phyloP scores from a whole-genome alignment of 2,888 invertebrate species.

The Malthinus flaveolus region DNA sequence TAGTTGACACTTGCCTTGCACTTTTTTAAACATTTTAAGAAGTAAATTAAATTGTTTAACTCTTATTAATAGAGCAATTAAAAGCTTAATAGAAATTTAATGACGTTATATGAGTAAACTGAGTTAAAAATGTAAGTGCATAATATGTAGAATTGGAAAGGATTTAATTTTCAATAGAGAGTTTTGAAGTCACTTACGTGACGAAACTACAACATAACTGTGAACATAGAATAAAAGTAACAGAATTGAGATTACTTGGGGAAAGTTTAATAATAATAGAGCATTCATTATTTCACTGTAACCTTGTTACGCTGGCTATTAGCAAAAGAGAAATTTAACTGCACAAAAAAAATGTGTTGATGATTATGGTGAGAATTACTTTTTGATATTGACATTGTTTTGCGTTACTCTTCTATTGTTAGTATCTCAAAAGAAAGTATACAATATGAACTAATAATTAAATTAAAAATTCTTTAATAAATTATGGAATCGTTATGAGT shows the following conservation, averaged over 20 bases:
- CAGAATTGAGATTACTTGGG: constrained; percentile 43
- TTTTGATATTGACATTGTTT: constrained; percentile 26
- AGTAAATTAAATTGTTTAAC: too few species aligned
- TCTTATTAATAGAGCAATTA: too few species aligned
- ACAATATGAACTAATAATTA: constrained; percentile 11
- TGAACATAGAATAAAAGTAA: constrained; percentile 27
- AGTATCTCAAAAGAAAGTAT: constrained; percentile 15
- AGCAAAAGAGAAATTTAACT: constrained; percentile 48
- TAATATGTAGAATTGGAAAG: constrained; percentile 22
- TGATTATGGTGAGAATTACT: constrained; percentile 24
- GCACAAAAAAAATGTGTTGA: constrained; percentile 24
- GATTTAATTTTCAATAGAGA: constrained; percentile 25
- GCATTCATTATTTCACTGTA: constrained; percentile 50
- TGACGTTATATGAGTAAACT: background rate
- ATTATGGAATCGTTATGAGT: constrained; percentile 4
- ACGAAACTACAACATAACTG: constrained; percentile 28
- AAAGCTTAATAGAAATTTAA: too few species aligned
- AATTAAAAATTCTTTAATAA: constrained; percentile 1
- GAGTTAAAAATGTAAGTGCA: constrained; percentile 17
- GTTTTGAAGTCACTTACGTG: constrained; percentile 29
- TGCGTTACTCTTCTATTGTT: constrained; percentile 16
- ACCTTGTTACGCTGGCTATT: constrained; percentile 50
- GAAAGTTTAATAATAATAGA: constrained; percentile 53
- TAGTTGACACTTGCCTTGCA: too few species aligned
- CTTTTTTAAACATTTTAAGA: too few species aligned